These are phyloP conservation scores for Ciconia nigra DNA, from an alignment of 2,797 vertebrate species.

Conservation along the genomic window DNA sequence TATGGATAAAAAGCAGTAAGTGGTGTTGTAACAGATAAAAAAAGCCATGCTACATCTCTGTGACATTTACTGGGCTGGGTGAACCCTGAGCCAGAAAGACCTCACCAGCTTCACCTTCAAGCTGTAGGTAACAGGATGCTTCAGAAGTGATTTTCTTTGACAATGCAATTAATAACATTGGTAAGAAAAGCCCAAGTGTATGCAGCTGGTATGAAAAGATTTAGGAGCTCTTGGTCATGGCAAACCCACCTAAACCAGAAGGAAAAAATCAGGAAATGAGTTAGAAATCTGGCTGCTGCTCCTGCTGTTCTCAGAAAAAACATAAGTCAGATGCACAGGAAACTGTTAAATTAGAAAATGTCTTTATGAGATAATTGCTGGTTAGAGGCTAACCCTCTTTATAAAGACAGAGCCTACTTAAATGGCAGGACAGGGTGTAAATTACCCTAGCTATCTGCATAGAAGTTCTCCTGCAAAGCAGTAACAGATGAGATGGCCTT, in stretches of 20 bases:
- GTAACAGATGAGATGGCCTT: neutral
- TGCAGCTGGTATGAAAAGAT: neutral
- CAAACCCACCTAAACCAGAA: neutral
- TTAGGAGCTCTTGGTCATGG: conserved; percentile 3
- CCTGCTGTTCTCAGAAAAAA: neutral
- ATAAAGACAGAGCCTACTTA: neutral
- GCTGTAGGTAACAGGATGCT: neutral
- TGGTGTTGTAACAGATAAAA: neutral
- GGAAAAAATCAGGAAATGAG: conserved; percentile 24
- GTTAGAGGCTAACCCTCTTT: neutral
- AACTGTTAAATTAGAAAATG: conserved; percentile 59
- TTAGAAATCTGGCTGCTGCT: conserved; percentile 17
- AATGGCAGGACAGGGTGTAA: neutral
- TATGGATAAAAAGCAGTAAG: neutral
- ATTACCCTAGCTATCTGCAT: neutral
- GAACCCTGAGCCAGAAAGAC: neutral
- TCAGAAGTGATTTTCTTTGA: neutral
- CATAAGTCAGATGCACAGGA: conserved; percentile 34
- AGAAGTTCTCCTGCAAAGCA: conserved; percentile 3
- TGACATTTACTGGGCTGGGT: neutral
- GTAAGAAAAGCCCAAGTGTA: neutral
- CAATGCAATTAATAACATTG: neutral
- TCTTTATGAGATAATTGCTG: conserved; percentile 58
- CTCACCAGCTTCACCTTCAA: neutral
- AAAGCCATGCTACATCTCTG: neutral